Evolutionary conservation across 1,140 invertebrate genomes (phyloP), one percentile per base, ranked within the genome.

Genomic region (Nasonia longicornis): DNA sequence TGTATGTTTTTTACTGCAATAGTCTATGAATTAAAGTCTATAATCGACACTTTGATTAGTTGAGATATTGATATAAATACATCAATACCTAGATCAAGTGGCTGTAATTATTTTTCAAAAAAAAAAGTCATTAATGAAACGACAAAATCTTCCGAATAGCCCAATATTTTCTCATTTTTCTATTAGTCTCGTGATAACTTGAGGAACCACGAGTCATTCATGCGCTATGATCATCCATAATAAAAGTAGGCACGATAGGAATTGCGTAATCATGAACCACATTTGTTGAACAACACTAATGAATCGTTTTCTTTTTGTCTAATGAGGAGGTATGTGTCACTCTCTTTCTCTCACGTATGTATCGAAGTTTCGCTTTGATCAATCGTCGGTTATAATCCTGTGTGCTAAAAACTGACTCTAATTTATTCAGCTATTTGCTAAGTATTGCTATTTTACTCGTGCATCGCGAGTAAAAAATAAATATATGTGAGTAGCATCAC

Each of bases 171-270:
- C 45, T 58, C 31, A n/a, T 72, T 82, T 84, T 85, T 82, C 71
- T 80, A 81, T 84, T 58, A 48, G 31, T 48, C 29, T 58, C 72
- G 64, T 45, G 74, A 75, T 16, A 71, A 72, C 16, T 85, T 64
- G 3, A 81, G 35, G 16, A 31, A 63, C 22, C 45, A 26, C 52
- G 45, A 81, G 69, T 84, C 31, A 72, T 81, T 81, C 38, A 72
- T 77, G 35, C 52, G 11, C 52, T 29, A 77, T 87, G 79, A 86
- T 86, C 85, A 85, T 86, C 80, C 80, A 84, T 82, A 85, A 87
- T 85, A 86, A 85, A 86, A 87, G 82, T 88, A 89, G 87, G 86
- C 88, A 88, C 85, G 86, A 86, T 86, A 87, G 86, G 85, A 88
- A 79, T 79, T 79, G 81, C 77, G 45, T 79, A 79, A 82, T 75